These are phyloP conservation scores for Rhynchomys soricoides DNA, from an alignment of 2,113 vertebrate species.

Conservation along the genomic window DNA sequence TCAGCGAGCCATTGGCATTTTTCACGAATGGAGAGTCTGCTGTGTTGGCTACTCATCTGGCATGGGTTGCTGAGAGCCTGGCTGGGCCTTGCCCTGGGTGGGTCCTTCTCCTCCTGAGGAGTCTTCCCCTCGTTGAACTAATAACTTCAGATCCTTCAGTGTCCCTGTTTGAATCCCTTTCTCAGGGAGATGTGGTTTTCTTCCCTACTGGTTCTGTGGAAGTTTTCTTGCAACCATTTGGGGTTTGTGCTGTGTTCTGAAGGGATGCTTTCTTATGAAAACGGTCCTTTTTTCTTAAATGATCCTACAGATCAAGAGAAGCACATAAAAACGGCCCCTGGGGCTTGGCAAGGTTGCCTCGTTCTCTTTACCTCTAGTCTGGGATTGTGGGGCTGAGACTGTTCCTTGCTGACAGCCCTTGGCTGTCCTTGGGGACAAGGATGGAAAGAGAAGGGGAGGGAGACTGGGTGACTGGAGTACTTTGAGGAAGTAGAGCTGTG, in stretches of 20 bases:
- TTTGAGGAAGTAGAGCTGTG: background rate
- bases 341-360: constrained; percentile 1
- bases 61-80: background rate
- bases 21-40: background rate
- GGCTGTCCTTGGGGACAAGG: constrained; percentile 14
- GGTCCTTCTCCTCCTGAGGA: background rate
- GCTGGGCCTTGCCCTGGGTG: background rate
- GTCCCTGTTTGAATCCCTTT: constrained; percentile 1
- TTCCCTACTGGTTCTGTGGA: constrained; percentile 17
- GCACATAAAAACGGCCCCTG: background rate
- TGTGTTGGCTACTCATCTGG: background rate
- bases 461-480: background rate
- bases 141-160: background rate
- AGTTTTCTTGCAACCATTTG: constrained; percentile 53
- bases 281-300: constrained; percentile 28
- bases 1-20: background rate
- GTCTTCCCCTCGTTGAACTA: background rate
- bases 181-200: background rate
- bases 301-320: constrained; percentile 62
- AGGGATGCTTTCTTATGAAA: constrained; percentile 18
- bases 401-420: constrained; percentile 51
- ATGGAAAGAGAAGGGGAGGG: background rate
- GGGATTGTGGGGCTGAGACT: constrained; percentile 31
- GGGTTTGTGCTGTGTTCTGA: constrained; percentile 30
- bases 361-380: constrained; percentile 58